Base-by-base conservation (phyloP, 1,140 invertebrate species). In the Euwallacea similis region DNA sequence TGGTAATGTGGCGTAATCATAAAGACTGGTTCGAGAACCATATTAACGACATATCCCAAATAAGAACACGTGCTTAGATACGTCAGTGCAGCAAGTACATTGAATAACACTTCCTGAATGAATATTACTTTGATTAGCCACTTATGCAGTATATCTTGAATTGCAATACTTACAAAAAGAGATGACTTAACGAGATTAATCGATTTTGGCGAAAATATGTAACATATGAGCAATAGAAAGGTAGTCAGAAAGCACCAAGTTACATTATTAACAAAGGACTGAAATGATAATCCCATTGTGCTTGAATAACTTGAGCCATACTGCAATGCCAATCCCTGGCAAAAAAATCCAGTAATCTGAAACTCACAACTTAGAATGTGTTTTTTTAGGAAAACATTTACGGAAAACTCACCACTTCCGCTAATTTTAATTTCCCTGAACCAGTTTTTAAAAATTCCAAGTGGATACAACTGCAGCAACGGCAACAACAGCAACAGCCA, bases 381-480 rank as follows among this genome's bases (percentile, higher is more conserved):
- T 13, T 55, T 56, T 15, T 41, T 33, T 11, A 55, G 3, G 50
- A 42, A 65, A n/a, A 11, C 46, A 67, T 55, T 44, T 6, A 59
- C 6, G 46, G 21, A 71, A 15, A 50, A 82, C 86, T 86, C 84
- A 93, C 91, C 74, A 91, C 84, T 86, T 94, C 89, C 54, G 86
- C 82, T 0, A 92, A 76, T 84, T 93, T 94, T 7, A 93, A 81
- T 2, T 91, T 77, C 9, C 92, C 92, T 47, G 88, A 85, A 63
- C 87, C 82, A 1, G 88, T 87, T 47, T 86, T 88, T 0, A 93
- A 81, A 78, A 92, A 93, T 41, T 87, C 86, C 15, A 93, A 83
- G 77, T 93, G 88, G 66, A 94, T 79, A 77, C 92, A 93, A n/a
- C 89, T 89, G 76, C 89, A 93, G 76, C 91, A 89, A 54, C 86